Evolutionary conservation across 2,888 invertebrate species (phyloP).

Genomic region (Ormyrus nitidulus): DNA sequence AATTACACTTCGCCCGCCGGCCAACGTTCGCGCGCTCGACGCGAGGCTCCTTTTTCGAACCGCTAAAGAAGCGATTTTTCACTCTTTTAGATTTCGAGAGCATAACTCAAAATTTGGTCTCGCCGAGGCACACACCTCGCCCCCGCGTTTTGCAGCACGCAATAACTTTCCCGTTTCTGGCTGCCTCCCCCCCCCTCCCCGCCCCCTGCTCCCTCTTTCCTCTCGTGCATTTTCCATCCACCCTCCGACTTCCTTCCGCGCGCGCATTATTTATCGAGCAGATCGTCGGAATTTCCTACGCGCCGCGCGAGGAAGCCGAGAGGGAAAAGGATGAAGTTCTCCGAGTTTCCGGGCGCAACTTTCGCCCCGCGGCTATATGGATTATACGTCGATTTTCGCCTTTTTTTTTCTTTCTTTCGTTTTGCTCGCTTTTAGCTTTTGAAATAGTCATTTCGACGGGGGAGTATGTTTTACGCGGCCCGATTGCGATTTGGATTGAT

Average conservation of each 20-base stretch:
- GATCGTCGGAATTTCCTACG: constrained; percentile 32
- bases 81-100: too few relatives aligned
- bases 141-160: neutral
- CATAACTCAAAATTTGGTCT: too few relatives aligned
- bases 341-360: neutral
- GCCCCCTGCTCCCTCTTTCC: neutral
- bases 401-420: neutral
- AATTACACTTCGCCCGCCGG: too few relatives aligned
- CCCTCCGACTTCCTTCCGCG: neutral
- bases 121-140: neutral
- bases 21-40: too few relatives aligned
- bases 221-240: constrained; percentile 13
- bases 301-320: neutral
- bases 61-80: too few relatives aligned
- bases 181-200: neutral
- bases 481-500: too few relatives aligned
- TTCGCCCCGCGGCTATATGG: neutral
- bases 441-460: too few relatives aligned
- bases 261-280: constrained; percentile 41
- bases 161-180: constrained; percentile 24
- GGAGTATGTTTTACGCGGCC: too few relatives aligned
- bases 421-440: neutral
- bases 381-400: neutral
- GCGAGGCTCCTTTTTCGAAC: too few relatives aligned
- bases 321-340: neutral